Evolutionary conservation across 2,797 vertebrate genomes (phyloP).

Genomic region (Phalanger gymnotis): DNA sequence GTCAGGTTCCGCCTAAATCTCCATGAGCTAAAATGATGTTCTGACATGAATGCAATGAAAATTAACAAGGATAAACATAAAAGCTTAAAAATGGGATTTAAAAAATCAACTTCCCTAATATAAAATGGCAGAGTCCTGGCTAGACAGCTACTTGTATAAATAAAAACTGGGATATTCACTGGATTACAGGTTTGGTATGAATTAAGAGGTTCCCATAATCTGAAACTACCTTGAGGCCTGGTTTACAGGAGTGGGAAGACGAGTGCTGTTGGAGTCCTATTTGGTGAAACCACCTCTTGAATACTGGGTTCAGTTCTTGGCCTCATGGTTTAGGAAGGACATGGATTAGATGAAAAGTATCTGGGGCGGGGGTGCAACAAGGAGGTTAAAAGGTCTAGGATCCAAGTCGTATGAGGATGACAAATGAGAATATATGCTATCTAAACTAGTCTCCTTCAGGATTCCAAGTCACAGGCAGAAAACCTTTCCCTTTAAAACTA

Average conservation of each 20-base stretch:
- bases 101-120: not conserved
- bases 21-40: not conserved
- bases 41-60: not conserved
- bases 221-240: not conserved
- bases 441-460: not conserved
- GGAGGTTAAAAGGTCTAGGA: not conserved
- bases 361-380: fast-evolving
- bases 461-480: not conserved
- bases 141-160: not conserved
- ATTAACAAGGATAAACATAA: not conserved
- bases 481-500: not conserved
- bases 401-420: not conserved
- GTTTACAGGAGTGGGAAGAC: not conserved
- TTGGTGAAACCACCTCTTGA: too few relatives aligned
- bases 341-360: not conserved
- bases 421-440: not conserved
- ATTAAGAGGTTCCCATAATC: not conserved
- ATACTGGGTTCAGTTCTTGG: not conserved
- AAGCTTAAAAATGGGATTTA: not conserved
- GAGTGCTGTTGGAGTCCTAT: not conserved
- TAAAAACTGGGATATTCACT: not conserved
- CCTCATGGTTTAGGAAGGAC: not conserved
- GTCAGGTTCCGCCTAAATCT: not conserved
- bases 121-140: not conserved
- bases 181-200: not conserved